Base-by-base conservation (phyloP, 2,113 vertebrate species). In the Abramis brama region DNA sequence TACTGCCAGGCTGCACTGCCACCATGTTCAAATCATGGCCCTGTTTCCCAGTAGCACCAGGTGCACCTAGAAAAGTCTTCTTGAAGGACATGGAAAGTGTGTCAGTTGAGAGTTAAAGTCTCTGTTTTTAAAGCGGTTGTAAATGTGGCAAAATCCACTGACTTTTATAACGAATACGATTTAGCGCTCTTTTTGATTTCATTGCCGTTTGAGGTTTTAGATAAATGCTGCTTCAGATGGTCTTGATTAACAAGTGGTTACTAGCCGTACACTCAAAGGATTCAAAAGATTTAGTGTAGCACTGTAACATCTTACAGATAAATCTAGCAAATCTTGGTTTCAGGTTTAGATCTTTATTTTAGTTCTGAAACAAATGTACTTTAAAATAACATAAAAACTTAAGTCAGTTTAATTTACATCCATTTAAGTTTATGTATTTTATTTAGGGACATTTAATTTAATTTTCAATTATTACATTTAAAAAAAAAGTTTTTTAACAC, bases 61-160 rank as follows among this genome's bases (percentile, higher is more conserved):
- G 92, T 94, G 92, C 92, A 93, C 82, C 90, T 90, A 91, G 88
- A 93, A 80, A 93, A 93, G 91, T 92, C 89, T 88, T 89, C 90
- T 90, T 84, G 84, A 66, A 85, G 87, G 83, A 82, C 83, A 75
- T 81, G 83, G 86, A 85, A 60, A 27, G 39, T 30, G 25, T 83
- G 64, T 30, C 71, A 39, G 71, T 43, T 33, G 64, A 43, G 79
- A 77, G 50, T 47, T 85, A 23, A 70, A 15, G 71, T 19, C 55
- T 76, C 11, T 76, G 45, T 66, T 64, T 79, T 78, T 71, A 87
- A 33, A 87, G 52, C 10, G 12, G 11, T 33, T 55, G 8, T 59
- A 15, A 78, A 78, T 52, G 27, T 6, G 3, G 77, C 6, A n/a
- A 79, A 79, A 79, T 60, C 21, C 23, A 5, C 33, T 17, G 33